Evolutionary conservation across 2,888 invertebrate species (phyloP).

Genomic region (Phyllotreta cruciferae): DNA sequence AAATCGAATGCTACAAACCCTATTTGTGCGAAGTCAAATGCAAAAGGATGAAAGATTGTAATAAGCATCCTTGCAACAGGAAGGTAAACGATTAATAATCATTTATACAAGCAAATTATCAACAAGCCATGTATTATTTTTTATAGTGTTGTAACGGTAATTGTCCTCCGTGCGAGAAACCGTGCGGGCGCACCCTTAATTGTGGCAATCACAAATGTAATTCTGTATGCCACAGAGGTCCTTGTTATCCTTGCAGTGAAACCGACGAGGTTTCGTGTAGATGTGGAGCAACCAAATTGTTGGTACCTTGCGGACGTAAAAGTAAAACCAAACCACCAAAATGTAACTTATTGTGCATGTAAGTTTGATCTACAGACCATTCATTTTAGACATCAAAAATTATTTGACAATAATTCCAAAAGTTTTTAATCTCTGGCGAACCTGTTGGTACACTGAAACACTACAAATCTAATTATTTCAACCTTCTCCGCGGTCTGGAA

Average conservation of each 20-base stretch:
- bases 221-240: conserved; percentile 81
- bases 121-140: background rate
- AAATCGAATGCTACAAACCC: conserved; percentile 84
- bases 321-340: conserved; percentile 78
- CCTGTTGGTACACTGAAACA: no score
- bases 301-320: conserved; percentile 87
- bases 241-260: conserved; percentile 83
- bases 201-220: conserved; percentile 89
- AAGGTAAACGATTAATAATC: conserved; percentile 64
- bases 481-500: no score
- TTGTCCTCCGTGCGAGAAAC: conserved; percentile 84
- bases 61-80: conserved; percentile 86
- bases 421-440: no score
- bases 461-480: no score
- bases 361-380: no score
- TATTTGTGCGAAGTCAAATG: conserved; percentile 91
- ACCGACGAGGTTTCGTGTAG: conserved; percentile 78
- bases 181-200: conserved; percentile 80
- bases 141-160: conserved; percentile 81
- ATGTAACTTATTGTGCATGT: conserved; percentile 77
- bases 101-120: background rate
- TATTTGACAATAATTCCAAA: no score
- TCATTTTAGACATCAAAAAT: no score
- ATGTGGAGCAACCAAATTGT: conserved; percentile 79
- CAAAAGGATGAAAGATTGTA: conserved; percentile 79